phyloP scores from a whole-genome alignment of 2,888 invertebrate genomes.

The Dryocosmus kuriphilus region DNA sequence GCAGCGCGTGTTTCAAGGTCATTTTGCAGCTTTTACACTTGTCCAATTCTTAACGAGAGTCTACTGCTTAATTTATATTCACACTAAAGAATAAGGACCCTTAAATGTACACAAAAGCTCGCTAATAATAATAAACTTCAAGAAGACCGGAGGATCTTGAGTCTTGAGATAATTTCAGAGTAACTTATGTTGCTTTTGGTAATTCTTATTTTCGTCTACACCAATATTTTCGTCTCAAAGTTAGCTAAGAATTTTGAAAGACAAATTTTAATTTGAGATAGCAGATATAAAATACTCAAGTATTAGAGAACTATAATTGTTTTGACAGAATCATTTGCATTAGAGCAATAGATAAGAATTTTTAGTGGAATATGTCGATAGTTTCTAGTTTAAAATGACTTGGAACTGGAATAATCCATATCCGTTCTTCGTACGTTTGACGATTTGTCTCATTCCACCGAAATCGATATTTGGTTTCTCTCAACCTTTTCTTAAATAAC shows the following conservation, averaged over 20 bases:
- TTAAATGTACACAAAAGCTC: constrained; percentile 22
- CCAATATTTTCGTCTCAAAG: neutral
- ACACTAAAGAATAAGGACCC: constrained; percentile 1
- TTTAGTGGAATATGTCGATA: no score
- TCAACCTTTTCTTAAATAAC: constrained; percentile 22
- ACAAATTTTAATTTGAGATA: neutral
- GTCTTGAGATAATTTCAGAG: neutral
- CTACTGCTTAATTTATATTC: constrained; percentile 32
- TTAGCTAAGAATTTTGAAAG: neutral
- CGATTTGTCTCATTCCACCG: constrained; percentile 6
- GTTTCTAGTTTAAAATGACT: neutral
- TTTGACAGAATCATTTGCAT: no score
- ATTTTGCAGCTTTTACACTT: constrained; percentile 14
- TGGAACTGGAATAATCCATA: neutral
- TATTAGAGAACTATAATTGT: no score
- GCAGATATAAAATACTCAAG: neutral
- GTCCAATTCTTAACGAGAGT: constrained; percentile 32
- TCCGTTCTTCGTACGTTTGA: neutral
- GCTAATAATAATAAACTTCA: constrained; percentile 22
- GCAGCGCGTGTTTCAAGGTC: constrained; percentile 13
- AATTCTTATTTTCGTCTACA: neutral
- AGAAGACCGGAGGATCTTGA: neutral
- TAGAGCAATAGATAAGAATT: no score
- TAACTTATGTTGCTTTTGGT: constrained; percentile 8
- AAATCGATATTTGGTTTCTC: constrained; percentile 30